phyloP scores from a whole-genome alignment of 2,888 invertebrate species.

The Lepidochrysops patricia region DNA sequence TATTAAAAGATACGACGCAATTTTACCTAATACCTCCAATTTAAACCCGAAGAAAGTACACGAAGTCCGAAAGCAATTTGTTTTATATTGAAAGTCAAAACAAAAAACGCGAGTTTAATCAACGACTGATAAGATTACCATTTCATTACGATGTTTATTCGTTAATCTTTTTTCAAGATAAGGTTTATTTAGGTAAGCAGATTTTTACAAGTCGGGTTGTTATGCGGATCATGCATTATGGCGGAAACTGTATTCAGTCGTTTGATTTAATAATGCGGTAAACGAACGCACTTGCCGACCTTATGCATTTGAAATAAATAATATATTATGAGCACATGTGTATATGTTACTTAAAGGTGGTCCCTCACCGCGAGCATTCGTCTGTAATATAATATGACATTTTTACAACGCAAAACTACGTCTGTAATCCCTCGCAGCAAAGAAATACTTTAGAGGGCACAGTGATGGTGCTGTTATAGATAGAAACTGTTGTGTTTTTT shows the following conservation, averaged over 20 bases:
- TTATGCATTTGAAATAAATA: too few relatives aligned
- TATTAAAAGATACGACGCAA: too few relatives aligned
- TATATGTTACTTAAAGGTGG: too few relatives aligned
- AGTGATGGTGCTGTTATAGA: too few relatives aligned
- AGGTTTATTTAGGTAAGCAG: neutral
- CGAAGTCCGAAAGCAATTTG: constrained; percentile 3
- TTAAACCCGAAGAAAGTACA: neutral
- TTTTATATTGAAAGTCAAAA: constrained; percentile 15
- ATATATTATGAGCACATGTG: too few relatives aligned
- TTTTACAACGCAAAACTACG: too few relatives aligned
- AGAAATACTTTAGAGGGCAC: too few relatives aligned
- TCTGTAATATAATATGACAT: too few relatives aligned
- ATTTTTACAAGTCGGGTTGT: neutral
- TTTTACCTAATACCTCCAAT: neutral
- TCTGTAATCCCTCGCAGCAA: too few relatives aligned
- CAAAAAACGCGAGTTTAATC: constrained; percentile 15
- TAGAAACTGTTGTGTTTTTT: too few relatives aligned
- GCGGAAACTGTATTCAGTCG: neutral
- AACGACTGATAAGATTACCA: constrained; percentile 14
- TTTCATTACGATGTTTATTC: constrained; percentile 16
- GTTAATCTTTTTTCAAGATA: constrained; percentile 5
- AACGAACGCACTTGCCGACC: neutral
- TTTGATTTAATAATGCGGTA: neutral
- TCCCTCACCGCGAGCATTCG: too few relatives aligned
- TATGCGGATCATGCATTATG: neutral